Base-by-base conservation (phyloP, 2,113 vertebrate genomes). In the Gymnogyps californianus region DNA sequence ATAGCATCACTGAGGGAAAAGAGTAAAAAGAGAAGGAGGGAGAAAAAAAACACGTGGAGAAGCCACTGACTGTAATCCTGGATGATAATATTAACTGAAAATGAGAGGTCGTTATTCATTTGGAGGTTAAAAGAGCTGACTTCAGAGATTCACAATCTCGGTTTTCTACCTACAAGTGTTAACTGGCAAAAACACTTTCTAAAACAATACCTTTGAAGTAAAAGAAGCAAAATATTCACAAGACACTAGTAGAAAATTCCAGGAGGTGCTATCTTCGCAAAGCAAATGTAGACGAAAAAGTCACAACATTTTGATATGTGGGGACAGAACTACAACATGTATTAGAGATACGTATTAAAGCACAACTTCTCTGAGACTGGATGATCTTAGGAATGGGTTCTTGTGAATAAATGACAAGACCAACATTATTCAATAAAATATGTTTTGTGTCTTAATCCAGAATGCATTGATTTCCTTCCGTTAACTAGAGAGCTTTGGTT, bases 11-110 rank as follows among this genome's bases (percentile, higher is more conserved):
- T 62, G 10, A 49, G 4, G 4, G 20, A n/a, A 52, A 66, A 61
- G 10, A 77, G 16, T 16, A 69, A 52, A 92, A 74, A 34, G 7
- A 76, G 6, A 40, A 20, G 2, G 3, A 42, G 1, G 1, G 6
- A 3, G 0, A 1, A 34, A 62, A 62, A 31, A 70, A 24, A 4
- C 1, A 16, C 13, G 6, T 44, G 10, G 22, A 47, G 36, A 52
- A 82, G 24, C 3, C 28, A 75, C 14, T 40, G 51, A 19, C 42
- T 74, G 18, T 29, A 82, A 40, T 66, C 18, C 4, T 84, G 88
- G 10, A 58, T 54, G 10, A 32, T 16, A 79, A 17, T 19, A 59
- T 24, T 59, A 51, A 25, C 17, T 55, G 28, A 64, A 83, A 90
- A 59, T 18, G 5, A 83, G 20, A 92, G 3, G 3, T n/a, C 11